These are phyloP conservation scores for Lepus oiostolus DNA, from an alignment of 2,797 vertebrate species.

Conservation along the genomic window DNA sequence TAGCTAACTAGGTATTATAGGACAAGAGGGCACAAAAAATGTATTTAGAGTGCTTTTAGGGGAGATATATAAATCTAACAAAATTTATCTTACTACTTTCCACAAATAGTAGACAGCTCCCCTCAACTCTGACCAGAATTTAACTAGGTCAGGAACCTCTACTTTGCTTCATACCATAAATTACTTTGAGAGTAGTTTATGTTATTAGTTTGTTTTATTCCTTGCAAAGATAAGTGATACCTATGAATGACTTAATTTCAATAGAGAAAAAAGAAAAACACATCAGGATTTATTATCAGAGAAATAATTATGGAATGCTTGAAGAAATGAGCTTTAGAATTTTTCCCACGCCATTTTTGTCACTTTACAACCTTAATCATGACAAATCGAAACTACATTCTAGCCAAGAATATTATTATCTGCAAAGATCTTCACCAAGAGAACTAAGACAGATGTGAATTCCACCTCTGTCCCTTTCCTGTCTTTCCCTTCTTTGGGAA, in stretches of 20 bases:
- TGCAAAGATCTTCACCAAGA: slow-evolving; percentile 45
- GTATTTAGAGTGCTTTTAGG: not conserved
- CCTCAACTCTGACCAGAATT: slow-evolving; percentile 34
- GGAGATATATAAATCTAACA: not conserved
- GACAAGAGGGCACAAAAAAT: not conserved
- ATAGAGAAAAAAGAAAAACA: slow-evolving; percentile 37
- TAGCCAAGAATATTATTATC: slow-evolving; percentile 33
- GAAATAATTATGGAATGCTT: slow-evolving; percentile 35
- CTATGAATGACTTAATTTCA: slow-evolving; percentile 30
- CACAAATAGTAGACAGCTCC: slow-evolving; percentile 3
- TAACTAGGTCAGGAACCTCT: slow-evolving; percentile 34
- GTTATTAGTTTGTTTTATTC: slow-evolving; percentile 20
- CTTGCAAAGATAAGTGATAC: slow-evolving; percentile 37
- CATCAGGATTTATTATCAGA: slow-evolving; percentile 60
- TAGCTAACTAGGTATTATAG: not conserved
- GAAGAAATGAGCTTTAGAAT: slow-evolving; percentile 18
- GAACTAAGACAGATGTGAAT: slow-evolving; percentile 41
- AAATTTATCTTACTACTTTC: slow-evolving; percentile 39
- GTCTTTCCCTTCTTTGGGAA: slow-evolving; percentile 53
- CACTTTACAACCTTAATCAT: slow-evolving; percentile 1
- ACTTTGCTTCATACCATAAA: slow-evolving; percentile 9
- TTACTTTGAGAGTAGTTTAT: slow-evolving; percentile 40
- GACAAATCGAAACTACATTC: slow-evolving; percentile 35
- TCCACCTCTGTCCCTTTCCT: slow-evolving; percentile 16
- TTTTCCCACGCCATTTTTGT: not conserved